Evolutionary conservation across 2,888 invertebrate species (phyloP), one percentile per base, ranked within the genome.

Genomic region (Ectemnius lituratus): DNA sequence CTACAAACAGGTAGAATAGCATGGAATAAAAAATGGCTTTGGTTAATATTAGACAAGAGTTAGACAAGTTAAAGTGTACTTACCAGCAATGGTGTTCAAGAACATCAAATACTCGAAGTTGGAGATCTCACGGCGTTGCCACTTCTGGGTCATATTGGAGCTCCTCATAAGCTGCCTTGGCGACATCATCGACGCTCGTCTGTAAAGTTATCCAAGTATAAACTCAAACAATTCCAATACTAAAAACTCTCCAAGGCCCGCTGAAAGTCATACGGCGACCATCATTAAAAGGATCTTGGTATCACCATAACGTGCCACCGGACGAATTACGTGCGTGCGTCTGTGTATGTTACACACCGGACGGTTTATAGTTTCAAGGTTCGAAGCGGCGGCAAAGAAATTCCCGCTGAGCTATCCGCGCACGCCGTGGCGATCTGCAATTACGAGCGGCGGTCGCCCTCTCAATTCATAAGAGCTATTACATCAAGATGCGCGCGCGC

Each of bases 71-170:
- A n/a, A n/a, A n/a, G 52, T 52, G 16, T 52, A 73, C 94, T 93
- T 88, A 97, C 97, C 98, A 75, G 99, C 99, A 82, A 99, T 99
- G 18, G 99, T 99, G 91, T 99, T 99, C 83, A 99, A 95, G 93
- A 99, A 99, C 99, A 99, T 99, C 86, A 99, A 94, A 91, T 99
- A 99, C 92, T 99, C 99, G 92, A 99, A 99, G 93, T 99, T 99
- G 78, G 99, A 98, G 87, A 99, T 99, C 92, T 99, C 99, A 59
- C 99, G 93, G 27, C 99, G 94, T 91, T 99, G 99, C 99, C 99
- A 99, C 92, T 98, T 97, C 92, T 98, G 98, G 62, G 99, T 99
- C 99, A 99, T 99, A 92, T 99, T 99, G 27, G 99, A 99, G 92
- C 98, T 97, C 87, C 99, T 95, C 97, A 99, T 99, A 86, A 99